A percentile compares a stretch with the other conserved stretches of the same genome.
These are phyloP conservation scores for Drosophila ezoana DNA, from an alignment of 2,888 invertebrate genomes.

Conservation along the genomic window DNA sequence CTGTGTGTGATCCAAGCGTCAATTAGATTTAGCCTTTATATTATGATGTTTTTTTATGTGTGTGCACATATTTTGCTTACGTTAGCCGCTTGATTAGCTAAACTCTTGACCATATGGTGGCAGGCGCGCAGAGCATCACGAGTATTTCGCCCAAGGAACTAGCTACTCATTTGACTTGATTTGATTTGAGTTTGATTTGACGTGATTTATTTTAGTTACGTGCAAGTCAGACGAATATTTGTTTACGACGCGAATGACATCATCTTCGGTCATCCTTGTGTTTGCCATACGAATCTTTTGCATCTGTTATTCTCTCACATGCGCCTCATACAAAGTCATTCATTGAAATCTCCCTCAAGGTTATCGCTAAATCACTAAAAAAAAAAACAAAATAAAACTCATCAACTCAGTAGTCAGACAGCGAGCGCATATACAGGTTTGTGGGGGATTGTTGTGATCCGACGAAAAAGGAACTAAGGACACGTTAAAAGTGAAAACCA, in stretches of 20 bases:
- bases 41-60: conserved; percentile 24
- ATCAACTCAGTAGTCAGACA: conserved; percentile 29
- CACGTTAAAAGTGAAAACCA: conserved; percentile 72
- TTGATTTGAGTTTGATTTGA: conserved; percentile 28
- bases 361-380: conserved; percentile 64
- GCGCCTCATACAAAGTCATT: conserved; percentile 47
- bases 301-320: conserved; percentile 58
- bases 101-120: conserved; percentile 68
- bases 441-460: conserved; percentile 29
- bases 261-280: conserved; percentile 69
- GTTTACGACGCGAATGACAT: conserved; percentile 58
- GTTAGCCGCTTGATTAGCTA: conserved; percentile 65
- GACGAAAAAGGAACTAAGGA: conserved; percentile 74
- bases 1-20: conserved; percentile 59
- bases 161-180: conserved; percentile 14
- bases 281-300: conserved; percentile 55
- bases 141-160: conserved; percentile 21
- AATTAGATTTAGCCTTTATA: conserved; percentile 67
- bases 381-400: conserved; percentile 35
- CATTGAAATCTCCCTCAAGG: conserved; percentile 75
- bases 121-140: conserved; percentile 1
- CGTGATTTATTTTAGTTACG: conserved; percentile 57
- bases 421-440: conserved; percentile 38
- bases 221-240: conserved; percentile 27
- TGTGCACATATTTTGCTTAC: conserved; percentile 52